Percentiles rank a stretch among this genome's conserved stretches.
phyloP scores from a whole-genome alignment of 1,140 invertebrate genomes.

The Bathynomus jamesi region DNA sequence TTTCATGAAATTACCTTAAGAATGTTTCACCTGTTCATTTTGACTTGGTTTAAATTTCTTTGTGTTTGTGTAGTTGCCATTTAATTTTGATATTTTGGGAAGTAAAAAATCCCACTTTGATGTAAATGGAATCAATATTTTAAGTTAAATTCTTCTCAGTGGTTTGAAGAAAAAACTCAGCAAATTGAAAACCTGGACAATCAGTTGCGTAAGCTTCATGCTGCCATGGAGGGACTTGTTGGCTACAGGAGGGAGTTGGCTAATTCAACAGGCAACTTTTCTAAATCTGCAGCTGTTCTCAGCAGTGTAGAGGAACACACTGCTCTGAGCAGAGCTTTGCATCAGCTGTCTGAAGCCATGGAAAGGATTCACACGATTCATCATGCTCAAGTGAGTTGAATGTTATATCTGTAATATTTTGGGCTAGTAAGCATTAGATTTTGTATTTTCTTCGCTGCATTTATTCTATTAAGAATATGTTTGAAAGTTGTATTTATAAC shows the following conservation, averaged over 20 bases:
- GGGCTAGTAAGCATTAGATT: no score
- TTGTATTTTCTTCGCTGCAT: no score
- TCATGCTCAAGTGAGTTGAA: constrained; percentile 15
- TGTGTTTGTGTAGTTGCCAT: no score
- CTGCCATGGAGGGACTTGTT: constrained; percentile 79
- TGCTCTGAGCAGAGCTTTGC: constrained; percentile 13
- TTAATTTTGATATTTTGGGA: no score
- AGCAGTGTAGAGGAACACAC: constrained; percentile 19
- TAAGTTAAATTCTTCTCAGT: constrained; percentile 56
- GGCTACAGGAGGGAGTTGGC: constrained; percentile 79
- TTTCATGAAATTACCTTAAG: no score
- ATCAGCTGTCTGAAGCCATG: constrained; percentile 13
- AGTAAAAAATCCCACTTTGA: no score
- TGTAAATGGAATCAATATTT: no score
- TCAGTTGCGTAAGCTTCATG: constrained; percentile 78
- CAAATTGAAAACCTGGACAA: constrained; percentile 87
- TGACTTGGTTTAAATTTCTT: no score
- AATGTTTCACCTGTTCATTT: no score
- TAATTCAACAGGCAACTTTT: constrained; percentile 64
- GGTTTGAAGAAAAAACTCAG: constrained; percentile 94
- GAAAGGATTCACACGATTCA: constrained; percentile 17
- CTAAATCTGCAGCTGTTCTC: constrained; percentile 62
- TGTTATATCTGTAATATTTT: no score
- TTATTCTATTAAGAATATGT: no score
- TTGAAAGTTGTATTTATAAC: not conserved